Conservation (phyloP, 2,888 invertebrate species). For the Boloria selene region DNA sequence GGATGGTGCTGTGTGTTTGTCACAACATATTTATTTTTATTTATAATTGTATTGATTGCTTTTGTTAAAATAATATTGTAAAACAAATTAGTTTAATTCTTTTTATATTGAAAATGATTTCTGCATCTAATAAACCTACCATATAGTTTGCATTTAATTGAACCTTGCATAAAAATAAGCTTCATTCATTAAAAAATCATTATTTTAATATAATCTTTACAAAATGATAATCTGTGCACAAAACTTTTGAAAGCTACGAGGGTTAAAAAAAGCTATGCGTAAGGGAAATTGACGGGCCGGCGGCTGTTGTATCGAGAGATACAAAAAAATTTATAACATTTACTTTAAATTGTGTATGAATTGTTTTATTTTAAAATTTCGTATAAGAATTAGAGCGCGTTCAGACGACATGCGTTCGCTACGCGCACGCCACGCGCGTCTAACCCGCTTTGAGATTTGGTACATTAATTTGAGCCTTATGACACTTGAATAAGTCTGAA, state of each 20-base stretch:
- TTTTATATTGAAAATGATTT: constrained; percentile 5
- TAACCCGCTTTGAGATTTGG: too few relatives aligned
- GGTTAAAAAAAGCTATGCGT: constrained; percentile 9
- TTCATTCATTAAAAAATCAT: neutral
- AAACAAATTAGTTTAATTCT: neutral
- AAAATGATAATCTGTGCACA: neutral
- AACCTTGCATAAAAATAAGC: neutral
- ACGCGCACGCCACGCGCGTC: too few relatives aligned
- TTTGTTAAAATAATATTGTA: too few relatives aligned
- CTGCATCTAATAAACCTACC: neutral
- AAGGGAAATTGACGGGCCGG: constrained; percentile 41
- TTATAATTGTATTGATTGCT: too few relatives aligned
- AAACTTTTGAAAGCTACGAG: neutral
- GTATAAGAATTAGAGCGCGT: neutral
- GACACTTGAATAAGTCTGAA: too few relatives aligned
- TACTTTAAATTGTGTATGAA: too few relatives aligned
- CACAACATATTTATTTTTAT: too few relatives aligned
- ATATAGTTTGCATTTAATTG: neutral
- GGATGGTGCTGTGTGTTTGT: too few relatives aligned
- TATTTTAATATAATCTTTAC: neutral
- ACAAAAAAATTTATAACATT: neutral
- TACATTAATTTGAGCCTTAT: too few relatives aligned
- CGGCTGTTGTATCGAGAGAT: constrained; percentile 34
- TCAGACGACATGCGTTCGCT: too few relatives aligned
- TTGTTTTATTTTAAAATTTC: neutral